Base-by-base conservation (phyloP, 2,888 invertebrate genomes). In the Herminia tarsipennalis region DNA sequence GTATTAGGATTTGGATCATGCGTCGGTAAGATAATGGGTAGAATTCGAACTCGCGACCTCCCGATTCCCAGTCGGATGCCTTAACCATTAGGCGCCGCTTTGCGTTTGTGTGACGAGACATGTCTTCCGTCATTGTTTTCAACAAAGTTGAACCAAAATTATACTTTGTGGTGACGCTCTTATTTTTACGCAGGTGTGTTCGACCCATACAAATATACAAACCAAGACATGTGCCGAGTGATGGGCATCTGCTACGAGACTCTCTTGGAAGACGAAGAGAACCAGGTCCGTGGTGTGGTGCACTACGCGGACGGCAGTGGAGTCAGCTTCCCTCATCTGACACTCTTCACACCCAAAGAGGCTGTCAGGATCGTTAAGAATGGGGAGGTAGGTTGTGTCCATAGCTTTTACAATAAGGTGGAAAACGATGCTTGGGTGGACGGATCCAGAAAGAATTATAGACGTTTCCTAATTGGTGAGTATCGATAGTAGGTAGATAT, bases 361-460 rank as follows among this genome's bases (percentile, higher is more conserved):
- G 95, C 96, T 21, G 95, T 95, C 12, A 93, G 95, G 65, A 95
- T 96, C 56, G 95, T 95, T 2, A 96, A 95, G 80, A 96, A 96
- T 75, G 95, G 95, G 74, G 95, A 96, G 93, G 95, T 95, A 74
- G 16, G 10, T 38, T 21, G 1, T 9, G n/a, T n/a, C n/a, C n/a
- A n/a, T n/a, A n/a, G n/a, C n/a, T n/a, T n/a, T n/a, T n/a, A n/a
- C n/a, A n/a, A n/a, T n/a, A n/a, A n/a, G n/a, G n/a, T n/a, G n/a
- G n/a, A n/a, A n/a, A n/a, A n/a, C n/a, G n/a, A n/a, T n/a, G n/a
- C n/a, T n/a, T n/a, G n/a, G n/a, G n/a, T n/a, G n/a, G n/a, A n/a
- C n/a, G n/a, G n/a, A n/a, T n/a, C n/a, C n/a, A n/a, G n/a, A n/a
- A n/a, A n/a, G n/a, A n/a, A n/a, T n/a, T n/a, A n/a, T n/a, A n/a